Base-by-base conservation (phyloP, 2,797 vertebrate genomes). In the Setipinna tenuifilis region DNA sequence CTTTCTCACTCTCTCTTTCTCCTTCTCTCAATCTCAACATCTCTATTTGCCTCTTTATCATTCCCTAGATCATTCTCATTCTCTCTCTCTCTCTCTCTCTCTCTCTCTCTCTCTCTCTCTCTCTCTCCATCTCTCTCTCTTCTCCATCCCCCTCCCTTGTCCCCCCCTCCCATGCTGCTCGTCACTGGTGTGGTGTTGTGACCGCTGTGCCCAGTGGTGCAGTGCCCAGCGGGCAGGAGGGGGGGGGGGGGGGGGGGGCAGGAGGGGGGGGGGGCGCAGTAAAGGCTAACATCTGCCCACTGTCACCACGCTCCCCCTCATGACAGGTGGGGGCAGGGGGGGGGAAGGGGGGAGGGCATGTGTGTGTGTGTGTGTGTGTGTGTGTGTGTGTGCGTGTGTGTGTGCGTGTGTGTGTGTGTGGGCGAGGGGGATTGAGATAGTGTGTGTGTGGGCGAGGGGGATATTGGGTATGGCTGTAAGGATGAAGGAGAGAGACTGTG, bases 281-380 rank as follows among this genome's bases (percentile, higher is more conserved):
- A 75, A 75, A 75, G 68, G 68, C 68, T 35, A 75, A 75, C 68
- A 75, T 75, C 68, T 75, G 68, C 68, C 68, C 68, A 28, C 68
- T 75, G 68, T 75, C 68, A 75, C 68, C 68, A 19, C 68, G 17
- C 31, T 6, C 12, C 68, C 68, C 17, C 68, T 41, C 28, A 28
- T 75, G 68, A 75, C 68, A 41, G 68, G 68, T 35, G 68, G 31
- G 68, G 31, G 68, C 28, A 75, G 68, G 16, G 3, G 16, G 58
- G 58, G 0, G 58, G 58, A 4, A 3, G 5, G 19, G 2, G 6
- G 2, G 19, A 5, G 19, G 6, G 48, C 12, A 12, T 50, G 48
- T 50, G 48, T 50, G 48, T 50, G 48, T 50, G 48, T 50, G 48
- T 50, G 48, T 50, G 48, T 50, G 48, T 50, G 48, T 50, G 48